A percentile compares a stretch with the other conserved stretches of the same genome.
Evolutionary conservation across 2,113 vertebrate species (phyloP).

Genomic region (Pterocles gutturalis): DNA sequence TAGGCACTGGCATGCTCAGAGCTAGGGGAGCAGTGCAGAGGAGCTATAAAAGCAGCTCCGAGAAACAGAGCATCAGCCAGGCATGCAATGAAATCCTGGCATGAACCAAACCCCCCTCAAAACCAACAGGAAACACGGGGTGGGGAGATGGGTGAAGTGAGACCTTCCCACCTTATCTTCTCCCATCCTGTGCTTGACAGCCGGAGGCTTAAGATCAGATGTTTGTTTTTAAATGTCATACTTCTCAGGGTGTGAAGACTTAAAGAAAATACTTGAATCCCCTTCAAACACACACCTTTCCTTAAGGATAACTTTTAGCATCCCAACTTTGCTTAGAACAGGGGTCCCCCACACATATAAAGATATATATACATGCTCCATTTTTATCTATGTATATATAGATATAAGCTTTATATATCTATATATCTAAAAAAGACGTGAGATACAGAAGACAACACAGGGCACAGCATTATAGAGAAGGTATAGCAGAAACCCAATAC

Average conservation of each 20-base stretch:
- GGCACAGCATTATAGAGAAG: background rate
- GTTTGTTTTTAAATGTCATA: background rate
- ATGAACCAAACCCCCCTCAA: background rate
- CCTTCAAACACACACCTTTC: background rate
- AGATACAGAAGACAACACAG: background rate
- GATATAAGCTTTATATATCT: background rate
- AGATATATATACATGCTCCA: background rate
- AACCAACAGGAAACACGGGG: accelerated
- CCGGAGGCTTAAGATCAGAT: background rate
- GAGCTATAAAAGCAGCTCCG: background rate
- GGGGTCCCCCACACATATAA: background rate
- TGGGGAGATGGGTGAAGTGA: background rate
- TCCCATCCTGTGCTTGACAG: background rate
- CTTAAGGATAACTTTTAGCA: background rate
- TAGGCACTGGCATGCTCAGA: background rate
- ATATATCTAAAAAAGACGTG: background rate
- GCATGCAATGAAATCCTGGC: background rate
- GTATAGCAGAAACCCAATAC: background rate
- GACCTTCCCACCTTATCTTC: background rate
- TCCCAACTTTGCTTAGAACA: background rate
- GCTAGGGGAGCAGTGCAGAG: background rate
- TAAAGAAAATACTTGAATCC: background rate
- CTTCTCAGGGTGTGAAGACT: background rate
- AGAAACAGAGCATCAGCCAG: background rate
- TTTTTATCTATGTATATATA: background rate